Conservation (phyloP, 1,140 invertebrate genomes). For the Anoplophora glabripennis region DNA sequence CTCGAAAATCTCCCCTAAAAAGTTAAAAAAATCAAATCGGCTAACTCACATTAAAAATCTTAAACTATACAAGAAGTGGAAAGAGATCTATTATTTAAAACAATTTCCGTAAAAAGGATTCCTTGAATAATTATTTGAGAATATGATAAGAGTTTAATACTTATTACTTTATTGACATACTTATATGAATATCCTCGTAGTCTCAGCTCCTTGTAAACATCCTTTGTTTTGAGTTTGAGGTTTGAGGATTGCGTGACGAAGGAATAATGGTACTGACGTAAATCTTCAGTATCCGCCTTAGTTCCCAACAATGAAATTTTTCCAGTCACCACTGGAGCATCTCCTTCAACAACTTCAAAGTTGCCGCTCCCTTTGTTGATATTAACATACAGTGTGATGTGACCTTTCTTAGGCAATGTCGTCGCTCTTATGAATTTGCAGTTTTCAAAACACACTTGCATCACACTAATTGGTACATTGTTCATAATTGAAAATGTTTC, state of each 20-base stretch:
- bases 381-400: conserved; percentile 74
- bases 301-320: background rate
- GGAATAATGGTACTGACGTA: background rate
- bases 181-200: conserved; percentile 89
- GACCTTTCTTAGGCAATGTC: conserved; percentile 67
- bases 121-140: conserved; percentile 18
- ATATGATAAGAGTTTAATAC: background rate
- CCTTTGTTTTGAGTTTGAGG: conserved; percentile 51
- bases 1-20: conserved; percentile 64
- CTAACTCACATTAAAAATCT: too few species aligned
- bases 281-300: background rate
- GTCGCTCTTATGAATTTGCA: conserved; percentile 80
- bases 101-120: conserved; percentile 61
- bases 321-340: conserved; percentile 13
- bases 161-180: conserved; percentile 33
- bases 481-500: conserved; percentile 79
- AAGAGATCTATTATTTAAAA: too few species aligned
- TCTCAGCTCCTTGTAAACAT: conserved; percentile 82
- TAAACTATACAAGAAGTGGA: too few species aligned
- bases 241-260: background rate
- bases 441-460: conserved; percentile 82
- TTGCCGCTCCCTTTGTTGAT: conserved; percentile 77
- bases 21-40: conserved; percentile 18
- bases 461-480: conserved; percentile 64
- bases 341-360: conserved; percentile 61